Base-by-base conservation (phyloP, 2,888 invertebrate species). In the Hipparchia sbordonii region DNA sequence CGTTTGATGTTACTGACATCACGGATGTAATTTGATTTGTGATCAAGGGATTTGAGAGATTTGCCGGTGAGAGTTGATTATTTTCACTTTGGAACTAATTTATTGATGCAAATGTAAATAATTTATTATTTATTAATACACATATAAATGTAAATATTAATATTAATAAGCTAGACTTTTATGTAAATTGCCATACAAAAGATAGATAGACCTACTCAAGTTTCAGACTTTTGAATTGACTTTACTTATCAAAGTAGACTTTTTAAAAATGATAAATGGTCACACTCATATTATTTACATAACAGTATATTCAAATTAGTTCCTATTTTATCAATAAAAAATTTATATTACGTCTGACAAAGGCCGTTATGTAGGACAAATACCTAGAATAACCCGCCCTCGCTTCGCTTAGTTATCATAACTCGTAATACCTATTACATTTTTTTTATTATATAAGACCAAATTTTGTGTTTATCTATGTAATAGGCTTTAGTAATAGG, bases 1-100 rank as follows among this genome's bases (percentile, higher is more conserved):
- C 87, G 88, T 84, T 82, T 83, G 86, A 88, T 89, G 92, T 92
- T 92, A 92, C 89, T 92, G 92, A 92, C 92, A 86, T 90, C 85
- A 88, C 87, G 87, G 87, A 87, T 88, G 83, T 89, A 82, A 83
- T 86, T 82, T 84, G 84, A 82, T 83, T 85, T 82, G 80, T 79
- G 81, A 83, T 75, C 75, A 78, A 80, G 78, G 78, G 79, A 79
- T 78, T 83, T 82, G 82, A 83, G 81, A 83, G 68, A 73, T 86
- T 85, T 84, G 82, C 81, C 82, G 87, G 85, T 85, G 86, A 79
- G 79, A 80, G 77, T 79, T 74, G 73, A 77, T 71, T 57, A 72
- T 60, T 74, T 78, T 75, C 75, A 77, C 77, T 75, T 71, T 33
- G 12, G 10, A 51, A 9, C 13, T 60, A 59, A 39, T 71, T 56